phyloP scores from a whole-genome alignment of 2,888 invertebrate species.

The Petrolisthes cinctipes region DNA sequence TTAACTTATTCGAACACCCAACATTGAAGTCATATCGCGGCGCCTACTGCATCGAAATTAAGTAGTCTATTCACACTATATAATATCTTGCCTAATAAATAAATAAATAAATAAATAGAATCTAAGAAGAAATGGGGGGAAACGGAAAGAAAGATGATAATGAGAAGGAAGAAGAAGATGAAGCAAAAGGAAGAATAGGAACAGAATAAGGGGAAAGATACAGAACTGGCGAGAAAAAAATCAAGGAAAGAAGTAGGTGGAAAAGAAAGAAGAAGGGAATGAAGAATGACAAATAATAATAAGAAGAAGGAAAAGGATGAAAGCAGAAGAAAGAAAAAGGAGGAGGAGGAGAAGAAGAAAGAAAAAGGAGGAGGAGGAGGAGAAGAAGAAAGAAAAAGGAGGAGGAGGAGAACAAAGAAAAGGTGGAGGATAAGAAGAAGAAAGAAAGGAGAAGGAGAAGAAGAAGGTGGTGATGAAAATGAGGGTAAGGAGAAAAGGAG shows the following conservation, averaged over 20 bases:
- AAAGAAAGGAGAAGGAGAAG: not conserved
- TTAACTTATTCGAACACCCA: no score
- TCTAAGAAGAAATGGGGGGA: no score
- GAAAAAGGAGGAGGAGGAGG: not conserved
- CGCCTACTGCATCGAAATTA: no score
- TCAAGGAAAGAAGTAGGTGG: slow-evolving; percentile 3
- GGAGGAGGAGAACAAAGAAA: not conserved
- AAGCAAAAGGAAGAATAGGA: not conserved
- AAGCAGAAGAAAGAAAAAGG: not conserved
- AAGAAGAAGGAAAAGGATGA: not conserved
- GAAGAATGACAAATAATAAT: not conserved
- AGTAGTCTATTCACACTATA: no score
- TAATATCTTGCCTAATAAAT: no score
- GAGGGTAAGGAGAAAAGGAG: not conserved
- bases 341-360: not conserved
- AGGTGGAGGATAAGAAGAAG: not conserved
- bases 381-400: no score
- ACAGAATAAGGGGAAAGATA: not conserved
- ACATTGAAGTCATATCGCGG: no score
- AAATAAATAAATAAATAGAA: no score
- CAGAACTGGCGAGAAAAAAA: no score
- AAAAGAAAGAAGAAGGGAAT: no score
- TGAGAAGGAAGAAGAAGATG: not conserved
- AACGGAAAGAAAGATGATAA: no score
- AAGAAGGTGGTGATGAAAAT: not conserved